These are phyloP conservation scores for Hyposmocoma kahamanoa DNA, from an alignment of 1,140 invertebrate genomes.

Conservation along the genomic window DNA sequence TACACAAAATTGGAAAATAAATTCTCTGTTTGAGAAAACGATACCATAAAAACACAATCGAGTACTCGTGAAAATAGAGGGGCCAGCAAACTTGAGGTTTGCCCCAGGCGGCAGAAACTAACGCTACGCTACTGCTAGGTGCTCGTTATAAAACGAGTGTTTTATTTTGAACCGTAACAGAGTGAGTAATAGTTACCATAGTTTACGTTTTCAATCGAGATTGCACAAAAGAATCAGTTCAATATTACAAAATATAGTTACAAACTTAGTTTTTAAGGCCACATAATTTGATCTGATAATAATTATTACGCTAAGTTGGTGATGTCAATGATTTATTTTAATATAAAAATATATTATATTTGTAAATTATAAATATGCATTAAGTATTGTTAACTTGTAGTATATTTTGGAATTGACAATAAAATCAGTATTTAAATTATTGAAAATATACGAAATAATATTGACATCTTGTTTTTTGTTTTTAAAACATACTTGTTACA, in stretches of 20 bases:
- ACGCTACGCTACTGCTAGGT: too few species aligned
- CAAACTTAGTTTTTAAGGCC: constrained; percentile 18
- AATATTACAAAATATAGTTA: constrained; percentile 15
- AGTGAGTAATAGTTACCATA: constrained; percentile 20
- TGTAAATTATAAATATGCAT: constrained; percentile 31
- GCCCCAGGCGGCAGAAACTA: too few species aligned
- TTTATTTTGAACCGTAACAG: neutral
- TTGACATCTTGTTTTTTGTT: constrained; percentile 42
- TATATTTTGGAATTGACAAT: constrained; percentile 35
- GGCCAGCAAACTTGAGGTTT: too few species aligned
- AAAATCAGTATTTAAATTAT: constrained; percentile 46
- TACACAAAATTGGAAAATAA: too few species aligned
- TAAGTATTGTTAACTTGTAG: constrained; percentile 8
- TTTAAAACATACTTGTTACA: constrained; percentile 61
- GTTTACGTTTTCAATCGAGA: constrained; percentile 15
- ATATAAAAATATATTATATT: constrained; percentile 25
- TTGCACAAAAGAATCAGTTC: constrained; percentile 51
- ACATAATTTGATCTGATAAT: constrained; percentile 53
- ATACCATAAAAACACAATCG: too few species aligned
- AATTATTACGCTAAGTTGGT: constrained; percentile 39
- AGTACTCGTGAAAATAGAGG: too few species aligned
- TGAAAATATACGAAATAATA: constrained; percentile 25
- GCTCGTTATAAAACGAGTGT: too few species aligned
- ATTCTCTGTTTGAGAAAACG: too few species aligned
- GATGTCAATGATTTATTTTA: constrained; percentile 25